Evolutionary conservation across 2,113 vertebrate species (phyloP).

Genomic region (Seriola aureovittata): DNA sequence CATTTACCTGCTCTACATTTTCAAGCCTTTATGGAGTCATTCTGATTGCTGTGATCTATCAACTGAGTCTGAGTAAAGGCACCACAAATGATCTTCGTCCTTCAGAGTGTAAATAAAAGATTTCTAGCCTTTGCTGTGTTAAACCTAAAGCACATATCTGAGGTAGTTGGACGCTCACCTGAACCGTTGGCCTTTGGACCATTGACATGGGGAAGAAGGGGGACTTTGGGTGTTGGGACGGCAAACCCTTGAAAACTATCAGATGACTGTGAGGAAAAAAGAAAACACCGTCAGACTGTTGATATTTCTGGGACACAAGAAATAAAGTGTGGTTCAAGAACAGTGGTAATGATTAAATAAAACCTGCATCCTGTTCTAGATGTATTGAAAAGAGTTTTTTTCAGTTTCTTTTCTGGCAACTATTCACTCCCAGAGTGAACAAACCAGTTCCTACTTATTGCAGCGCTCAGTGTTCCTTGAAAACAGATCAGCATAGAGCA

Average conservation of each 20-base stretch:
- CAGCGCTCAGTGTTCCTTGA: not conserved
- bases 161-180: constrained; percentile 69
- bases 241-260: constrained; percentile 80
- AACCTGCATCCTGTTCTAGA: constrained; percentile 2
- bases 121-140: constrained; percentile 4
- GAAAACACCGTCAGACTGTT: constrained; percentile 34
- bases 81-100: constrained; percentile 1
- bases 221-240: constrained; percentile 85
- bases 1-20: constrained; percentile 61
- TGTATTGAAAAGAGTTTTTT: not conserved
- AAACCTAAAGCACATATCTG: constrained; percentile 39
- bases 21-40: constrained; percentile 25
- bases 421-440: constrained; percentile 56
- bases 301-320: constrained; percentile 30
- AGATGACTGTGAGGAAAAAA: constrained; percentile 56
- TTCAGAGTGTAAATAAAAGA: constrained; percentile 23
- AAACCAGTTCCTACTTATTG: constrained; percentile 72
- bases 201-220: constrained; percentile 68
- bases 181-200: constrained; percentile 69
- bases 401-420: not conserved
- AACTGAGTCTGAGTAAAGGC: constrained; percentile 26
- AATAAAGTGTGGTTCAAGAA: constrained; percentile 5
- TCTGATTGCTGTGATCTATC: constrained; percentile 46
- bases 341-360: constrained; percentile 17
- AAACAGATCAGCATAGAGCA: not conserved